Percentiles rank a stretch among this genome's conserved stretches.
These are phyloP conservation scores for Nomada fucata DNA, from an alignment of 2,888 invertebrate genomes.

Conservation along the genomic window DNA sequence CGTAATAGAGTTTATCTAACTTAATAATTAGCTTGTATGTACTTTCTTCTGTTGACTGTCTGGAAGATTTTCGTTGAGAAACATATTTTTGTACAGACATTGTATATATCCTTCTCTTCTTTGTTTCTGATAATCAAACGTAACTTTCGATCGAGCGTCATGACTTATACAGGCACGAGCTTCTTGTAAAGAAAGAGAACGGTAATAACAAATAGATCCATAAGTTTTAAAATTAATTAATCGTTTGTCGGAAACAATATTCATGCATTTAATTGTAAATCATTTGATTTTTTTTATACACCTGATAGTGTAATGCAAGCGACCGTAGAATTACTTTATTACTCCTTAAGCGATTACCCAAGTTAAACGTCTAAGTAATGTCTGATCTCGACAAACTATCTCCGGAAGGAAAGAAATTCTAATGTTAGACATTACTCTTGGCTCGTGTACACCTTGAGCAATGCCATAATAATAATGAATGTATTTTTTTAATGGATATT, in stretches of 20 bases:
- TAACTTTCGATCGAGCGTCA: slow-evolving; percentile 25
- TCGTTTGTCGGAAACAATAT: not conserved
- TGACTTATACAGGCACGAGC: slow-evolving; percentile 2
- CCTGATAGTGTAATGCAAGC: slow-evolving; percentile 1
- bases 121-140: slow-evolving; percentile 57
- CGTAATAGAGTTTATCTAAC: slow-evolving; percentile 59
- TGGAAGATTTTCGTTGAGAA: slow-evolving; percentile 53
- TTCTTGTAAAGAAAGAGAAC: not conserved
- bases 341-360: slow-evolving; percentile 5
- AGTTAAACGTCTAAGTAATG: not conserved
- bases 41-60: slow-evolving; percentile 41
- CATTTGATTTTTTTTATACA: not conserved
- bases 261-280: not conserved
- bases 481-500: slow-evolving; percentile 49
- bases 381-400: slow-evolving; percentile 35
- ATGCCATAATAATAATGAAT: slow-evolving; percentile 52
- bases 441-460: slow-evolving; percentile 55
- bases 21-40: slow-evolving; percentile 63
- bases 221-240: slow-evolving; percentile 9
- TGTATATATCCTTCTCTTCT: slow-evolving; percentile 70
- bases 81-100: slow-evolving; percentile 71
- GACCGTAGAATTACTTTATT: slow-evolving; percentile 5
- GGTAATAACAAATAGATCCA: not conserved
- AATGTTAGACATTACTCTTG: slow-evolving; percentile 1
- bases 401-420: not conserved